Evolutionary conservation across 35 echinoderm and acorn worm genomes (phyloP), one percentile per base, ranked within the genome.

Genomic region (Ptychodera flava): DNA sequence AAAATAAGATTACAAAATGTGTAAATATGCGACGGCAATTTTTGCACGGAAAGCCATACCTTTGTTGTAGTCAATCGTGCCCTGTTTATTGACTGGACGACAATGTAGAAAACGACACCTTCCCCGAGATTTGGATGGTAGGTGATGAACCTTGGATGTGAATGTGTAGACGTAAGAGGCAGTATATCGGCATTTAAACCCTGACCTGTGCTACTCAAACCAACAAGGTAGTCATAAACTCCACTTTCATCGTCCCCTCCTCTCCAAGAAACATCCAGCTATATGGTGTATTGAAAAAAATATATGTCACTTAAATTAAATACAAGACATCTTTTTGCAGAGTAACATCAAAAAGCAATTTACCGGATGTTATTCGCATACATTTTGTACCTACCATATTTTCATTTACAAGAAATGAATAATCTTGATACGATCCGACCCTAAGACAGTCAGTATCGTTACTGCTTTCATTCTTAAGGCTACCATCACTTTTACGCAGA

Each of bases 41-140:
- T 76, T 12, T 30, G 14, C 29, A 6, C 6, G 14, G 0, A 86
- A 31, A 1, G 38, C 79, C 82, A 16, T 80, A 90, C 89, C 83
- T 34, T 90, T 12, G 83, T 79, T 16, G 35, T 45, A 80, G 78
- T 78, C 29, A 90, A 30, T 15, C 86, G 76, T 28, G 89, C 89
- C 38, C 79, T 79, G 77, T 90, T 90, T 2, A 78, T 53, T 27
- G 83, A 83, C 38, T 85, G 78, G 30, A 90, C 16, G 15, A 81
- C 38, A 33, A 90, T 34, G 33, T 79, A 85, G 45, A 90, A 78
- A 33, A 85, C 37, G 28, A 45, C 52, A 31, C 89, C 78, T 15
- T 90, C 52, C 22, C 76, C 79, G 33, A 90, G 77, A 16, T 86
- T 22, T 33, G 89, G 89, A 36, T 90, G 89, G 34, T 86, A 90